A percentile compares a stretch with the other conserved stretches of the same genome.
Evolutionary conservation across 2,888 invertebrate genomes (phyloP).

Genomic region (Coremacera marginata): DNA sequence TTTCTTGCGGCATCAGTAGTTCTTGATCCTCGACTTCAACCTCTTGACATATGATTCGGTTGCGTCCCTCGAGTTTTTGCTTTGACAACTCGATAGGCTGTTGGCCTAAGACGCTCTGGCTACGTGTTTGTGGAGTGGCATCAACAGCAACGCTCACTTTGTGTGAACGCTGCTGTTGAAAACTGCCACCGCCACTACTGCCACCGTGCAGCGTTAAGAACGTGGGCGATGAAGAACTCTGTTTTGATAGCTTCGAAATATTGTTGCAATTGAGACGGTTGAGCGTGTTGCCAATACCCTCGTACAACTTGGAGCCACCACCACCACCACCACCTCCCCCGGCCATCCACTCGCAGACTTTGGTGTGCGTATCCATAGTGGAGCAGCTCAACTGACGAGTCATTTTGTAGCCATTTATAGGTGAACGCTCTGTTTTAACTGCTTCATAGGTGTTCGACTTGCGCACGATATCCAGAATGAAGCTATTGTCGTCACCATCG

Average conservation of each 20-base stretch:
- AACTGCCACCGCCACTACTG: conserved; percentile 56
- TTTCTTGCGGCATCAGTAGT: conserved; percentile 62
- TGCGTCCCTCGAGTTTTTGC: conserved; percentile 57
- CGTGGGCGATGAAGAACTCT: conserved; percentile 54
- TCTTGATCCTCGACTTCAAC: conserved; percentile 64
- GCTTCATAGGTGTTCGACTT: conserved; percentile 67
- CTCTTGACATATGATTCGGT: conserved; percentile 68
- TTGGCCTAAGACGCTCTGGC: conserved; percentile 80
- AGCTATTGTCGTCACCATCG: conserved; percentile 67
- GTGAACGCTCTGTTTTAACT: conserved; percentile 64
- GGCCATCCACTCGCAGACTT: conserved; percentile 89
- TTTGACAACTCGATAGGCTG: conserved; percentile 82
- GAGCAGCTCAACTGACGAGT: conserved; percentile 82
- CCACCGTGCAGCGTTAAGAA: conserved; percentile 51
- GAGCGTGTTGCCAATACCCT: not conserved
- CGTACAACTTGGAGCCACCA: not conserved
- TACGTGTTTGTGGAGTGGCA: conserved; percentile 81
- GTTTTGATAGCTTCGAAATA: conserved; percentile 59
- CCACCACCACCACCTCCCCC: conserved; percentile 82
- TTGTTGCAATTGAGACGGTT: conserved; percentile 68
- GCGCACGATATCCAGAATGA: conserved; percentile 64
- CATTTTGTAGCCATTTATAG: conserved; percentile 75
- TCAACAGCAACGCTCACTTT: conserved; percentile 84
- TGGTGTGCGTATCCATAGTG: conserved; percentile 87
- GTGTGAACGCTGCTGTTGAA: conserved; percentile 70